Conservation (phyloP, 2,113 vertebrate species). For the Paradisaea rubra region DNA sequence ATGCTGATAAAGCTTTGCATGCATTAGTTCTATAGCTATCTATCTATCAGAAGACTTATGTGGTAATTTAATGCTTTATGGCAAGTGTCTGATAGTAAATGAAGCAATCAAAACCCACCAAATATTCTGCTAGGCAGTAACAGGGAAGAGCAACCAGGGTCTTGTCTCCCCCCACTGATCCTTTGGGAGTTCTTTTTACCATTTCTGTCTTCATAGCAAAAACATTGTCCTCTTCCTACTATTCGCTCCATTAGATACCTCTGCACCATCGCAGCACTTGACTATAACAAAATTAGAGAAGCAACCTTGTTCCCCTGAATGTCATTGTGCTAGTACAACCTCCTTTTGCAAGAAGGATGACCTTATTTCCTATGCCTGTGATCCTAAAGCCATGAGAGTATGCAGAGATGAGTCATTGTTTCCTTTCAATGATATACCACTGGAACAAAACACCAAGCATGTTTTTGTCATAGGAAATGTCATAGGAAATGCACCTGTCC, state of each 20-base stretch:
- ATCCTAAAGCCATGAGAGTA: not conserved
- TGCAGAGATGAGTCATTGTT: not conserved
- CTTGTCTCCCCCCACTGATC: not conserved
- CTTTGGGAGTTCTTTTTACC: not conserved
- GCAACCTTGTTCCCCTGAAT: constrained; percentile 6
- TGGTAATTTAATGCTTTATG: constrained; percentile 52
- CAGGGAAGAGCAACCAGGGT: not conserved
- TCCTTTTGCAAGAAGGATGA: not conserved
- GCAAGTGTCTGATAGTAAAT: constrained; percentile 48
- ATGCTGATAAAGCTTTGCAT: not conserved
- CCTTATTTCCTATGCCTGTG: not conserved
- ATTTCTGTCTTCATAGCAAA: constrained; percentile 23
- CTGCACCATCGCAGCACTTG: not conserved
- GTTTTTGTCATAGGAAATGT: constrained; percentile 26
- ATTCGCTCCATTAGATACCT: not conserved
- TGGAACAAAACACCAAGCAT: constrained; percentile 23
- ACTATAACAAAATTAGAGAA: constrained; percentile 33
- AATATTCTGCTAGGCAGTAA: constrained; percentile 15
- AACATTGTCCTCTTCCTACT: constrained; percentile 22
- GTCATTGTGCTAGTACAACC: not conserved
- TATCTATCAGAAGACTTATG: constrained; percentile 37
- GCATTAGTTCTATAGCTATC: not conserved
- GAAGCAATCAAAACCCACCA: constrained; percentile 35
- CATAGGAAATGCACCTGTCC: constrained; percentile 27
- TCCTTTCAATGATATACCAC: not conserved